phyloP scores from a whole-genome alignment of 2,888 invertebrate genomes.

The Drosophila flavopinicola region DNA sequence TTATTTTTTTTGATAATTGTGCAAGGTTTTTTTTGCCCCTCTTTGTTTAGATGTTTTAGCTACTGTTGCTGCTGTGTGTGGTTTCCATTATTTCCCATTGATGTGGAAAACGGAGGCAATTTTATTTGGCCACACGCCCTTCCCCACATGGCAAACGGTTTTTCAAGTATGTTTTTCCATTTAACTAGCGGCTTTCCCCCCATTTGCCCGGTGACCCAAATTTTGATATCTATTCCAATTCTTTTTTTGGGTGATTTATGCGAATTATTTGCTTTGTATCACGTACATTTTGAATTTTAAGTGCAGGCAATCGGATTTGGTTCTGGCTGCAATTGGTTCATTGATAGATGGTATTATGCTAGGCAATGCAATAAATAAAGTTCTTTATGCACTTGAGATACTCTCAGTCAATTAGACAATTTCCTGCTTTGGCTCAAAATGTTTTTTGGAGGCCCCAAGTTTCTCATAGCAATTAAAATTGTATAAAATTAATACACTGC shows the following conservation, averaged over 20 bases:
- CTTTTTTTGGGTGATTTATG: slow-evolving; percentile 60
- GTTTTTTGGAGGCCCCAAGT: no score
- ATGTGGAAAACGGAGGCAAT: slow-evolving; percentile 50
- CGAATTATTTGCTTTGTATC: slow-evolving; percentile 63
- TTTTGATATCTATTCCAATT: slow-evolving; percentile 30
- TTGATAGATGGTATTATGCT: slow-evolving; percentile 25
- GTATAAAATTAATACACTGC: no score
- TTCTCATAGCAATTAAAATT: not conserved
- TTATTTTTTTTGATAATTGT: slow-evolving; percentile 40
- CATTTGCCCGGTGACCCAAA: slow-evolving; percentile 57
- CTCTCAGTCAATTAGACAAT: slow-evolving; percentile 10
- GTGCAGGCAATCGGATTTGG: slow-evolving; percentile 18
- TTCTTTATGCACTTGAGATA: slow-evolving; percentile 37
- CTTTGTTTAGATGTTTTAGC: slow-evolving; percentile 50
- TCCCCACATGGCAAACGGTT: slow-evolving; percentile 33
- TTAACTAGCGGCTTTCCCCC: slow-evolving; percentile 55
- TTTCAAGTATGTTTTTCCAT: slow-evolving; percentile 68
- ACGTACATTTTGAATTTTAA: slow-evolving; percentile 46
- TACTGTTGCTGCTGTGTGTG: slow-evolving; percentile 28
- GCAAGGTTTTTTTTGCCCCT: slow-evolving; percentile 35
- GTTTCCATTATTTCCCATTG: slow-evolving; percentile 31
- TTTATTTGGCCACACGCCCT: slow-evolving; percentile 37
- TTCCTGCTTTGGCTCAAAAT: not conserved
- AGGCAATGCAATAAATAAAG: slow-evolving; percentile 42
- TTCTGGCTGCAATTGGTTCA: slow-evolving; percentile 13